Base-by-base conservation (phyloP, 2,797 vertebrate species). In the Acanthiza pusilla region DNA sequence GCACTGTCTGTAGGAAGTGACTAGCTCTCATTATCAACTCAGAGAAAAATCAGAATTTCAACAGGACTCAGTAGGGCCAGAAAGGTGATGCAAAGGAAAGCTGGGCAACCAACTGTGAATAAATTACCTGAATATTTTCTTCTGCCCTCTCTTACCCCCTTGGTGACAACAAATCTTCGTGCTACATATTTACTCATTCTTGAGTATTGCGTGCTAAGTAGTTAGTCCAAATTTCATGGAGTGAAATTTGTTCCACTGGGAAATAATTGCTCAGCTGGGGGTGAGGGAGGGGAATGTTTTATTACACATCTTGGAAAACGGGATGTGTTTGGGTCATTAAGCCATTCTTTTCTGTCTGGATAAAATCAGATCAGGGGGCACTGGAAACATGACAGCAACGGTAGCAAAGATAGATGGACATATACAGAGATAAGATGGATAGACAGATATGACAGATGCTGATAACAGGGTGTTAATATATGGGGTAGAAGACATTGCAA, bases 301-400 rank as follows among this genome's bases (percentile, higher is more conserved):
- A 93, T 95, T 91, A 70, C 80, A 53, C 38, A 36, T 77, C 80
- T 68, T 88, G 53, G 67, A 85, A 86, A 85, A 90, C 3, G 20
- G 91, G 67, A 83, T 65, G 40, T 53, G 63, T 71, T 77, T 2
- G 7, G 38, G 88, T 95, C 93, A 91, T 93, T 91, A 93, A 91
- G 38, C 40, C 47, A 42, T 91, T 84, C 71, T 94, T 94, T 93
- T 87, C 80, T 89, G 78, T 85, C 76, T 65, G 85, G 72, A 58
- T 84, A 83, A 92, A 94, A 94, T 92, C 83, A 93, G 75, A 88
- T 85, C 94, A 91, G 83, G 90, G 88, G 74, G 84, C 71, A 72
- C 26, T 48, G 72, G 25, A 87, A 91, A 91, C 88, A 86, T 32
- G 83, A 95, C 85, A 91, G 63, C 68, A 85, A 68, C 0, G 16